phyloP scores from a whole-genome alignment of 2,113 vertebrate genomes.

The Grallaria varia region DNA sequence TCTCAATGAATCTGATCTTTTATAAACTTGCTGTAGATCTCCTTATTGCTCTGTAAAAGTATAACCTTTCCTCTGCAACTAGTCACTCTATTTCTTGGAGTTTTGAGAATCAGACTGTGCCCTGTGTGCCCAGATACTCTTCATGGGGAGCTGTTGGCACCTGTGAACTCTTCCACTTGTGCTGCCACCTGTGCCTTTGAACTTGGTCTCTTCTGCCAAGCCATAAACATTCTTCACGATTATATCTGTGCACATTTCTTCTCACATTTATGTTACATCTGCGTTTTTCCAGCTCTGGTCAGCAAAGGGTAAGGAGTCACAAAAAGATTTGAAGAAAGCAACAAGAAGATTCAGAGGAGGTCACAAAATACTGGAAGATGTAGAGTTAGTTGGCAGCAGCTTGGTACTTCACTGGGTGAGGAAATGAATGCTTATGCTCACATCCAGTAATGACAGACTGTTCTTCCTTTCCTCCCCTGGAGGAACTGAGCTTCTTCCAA shows the following conservation, averaged over 20 bases:
- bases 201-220: background rate
- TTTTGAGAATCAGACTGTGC: background rate
- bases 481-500: conserved; percentile 26
- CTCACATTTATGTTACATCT: background rate
- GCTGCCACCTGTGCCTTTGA: background rate
- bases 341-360: background rate
- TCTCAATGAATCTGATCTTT: background rate
- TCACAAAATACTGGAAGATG: background rate
- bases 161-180: background rate
- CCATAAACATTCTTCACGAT: accelerated
- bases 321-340: background rate
- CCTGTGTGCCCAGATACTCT: background rate
- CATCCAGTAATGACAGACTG: conserved; percentile 38
- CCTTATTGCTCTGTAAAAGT: background rate
- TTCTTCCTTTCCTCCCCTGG: conserved; percentile 1
- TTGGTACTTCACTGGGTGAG: background rate
- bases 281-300: background rate
- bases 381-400: background rate
- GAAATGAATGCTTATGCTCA: conserved; percentile 20
- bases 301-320: accelerated
- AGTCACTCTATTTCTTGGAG: background rate
- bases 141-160: background rate
- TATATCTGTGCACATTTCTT: background rate
- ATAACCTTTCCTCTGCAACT: background rate
- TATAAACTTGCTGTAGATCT: background rate